These are phyloP conservation scores for Zophobas atratus DNA, from an alignment of 1,140 invertebrate genomes.

Conservation along the genomic window DNA sequence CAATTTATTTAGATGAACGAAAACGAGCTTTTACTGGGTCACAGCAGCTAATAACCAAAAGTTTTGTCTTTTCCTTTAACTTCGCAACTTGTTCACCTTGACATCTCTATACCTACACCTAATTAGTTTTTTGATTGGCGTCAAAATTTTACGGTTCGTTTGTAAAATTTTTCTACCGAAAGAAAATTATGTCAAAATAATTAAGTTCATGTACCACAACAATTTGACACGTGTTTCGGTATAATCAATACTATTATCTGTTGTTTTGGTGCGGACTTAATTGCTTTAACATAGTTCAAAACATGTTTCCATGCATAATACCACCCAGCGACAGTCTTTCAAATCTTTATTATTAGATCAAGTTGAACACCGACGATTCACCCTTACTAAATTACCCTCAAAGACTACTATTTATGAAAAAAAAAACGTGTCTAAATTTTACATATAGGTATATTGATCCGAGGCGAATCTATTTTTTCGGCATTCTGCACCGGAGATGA, in stretches of 20 bases:
- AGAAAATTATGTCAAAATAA: conserved; percentile 27
- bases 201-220: conserved; percentile 16
- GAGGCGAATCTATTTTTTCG: too few relatives aligned
- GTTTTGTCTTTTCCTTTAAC: conserved; percentile 23
- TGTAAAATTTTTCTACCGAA: not conserved
- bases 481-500: too few relatives aligned
- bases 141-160: conserved; percentile 25
- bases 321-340: not conserved
- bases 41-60: conserved; percentile 8
- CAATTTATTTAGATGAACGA: not conserved
- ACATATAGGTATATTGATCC: too few relatives aligned
- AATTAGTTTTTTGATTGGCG: conserved; percentile 32
- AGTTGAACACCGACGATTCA: too few relatives aligned
- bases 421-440: too few relatives aligned
- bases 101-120: conserved; percentile 35
- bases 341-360: too few relatives aligned
- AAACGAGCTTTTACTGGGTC: conserved; percentile 20
- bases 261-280: conserved; percentile 15
- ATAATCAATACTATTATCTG: conserved; percentile 23
- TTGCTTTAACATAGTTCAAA: conserved; percentile 24
- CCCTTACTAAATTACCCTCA: too few relatives aligned
- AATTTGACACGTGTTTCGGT: conserved; percentile 21
- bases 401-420: too few relatives aligned
- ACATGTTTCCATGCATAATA: not conserved
- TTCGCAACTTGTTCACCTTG: conserved; percentile 36